phyloP scores from a whole-genome alignment of 2,113 vertebrate species.

The Varanus komodoensis region DNA sequence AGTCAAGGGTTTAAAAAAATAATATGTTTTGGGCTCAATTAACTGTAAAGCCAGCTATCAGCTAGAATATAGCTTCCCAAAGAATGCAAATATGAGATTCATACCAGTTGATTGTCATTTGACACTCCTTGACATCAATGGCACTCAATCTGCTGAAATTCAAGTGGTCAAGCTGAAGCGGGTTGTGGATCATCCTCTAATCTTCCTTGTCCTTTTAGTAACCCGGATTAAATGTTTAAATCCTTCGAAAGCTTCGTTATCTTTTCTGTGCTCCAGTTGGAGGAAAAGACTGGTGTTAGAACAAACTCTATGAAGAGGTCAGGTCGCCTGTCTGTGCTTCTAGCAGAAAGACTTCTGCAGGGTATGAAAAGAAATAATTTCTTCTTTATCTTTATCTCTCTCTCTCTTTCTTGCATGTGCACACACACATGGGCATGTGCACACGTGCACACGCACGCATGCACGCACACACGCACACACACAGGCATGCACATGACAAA shows the following conservation, averaged over 20 bases:
- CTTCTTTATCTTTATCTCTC: neutral
- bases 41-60: neutral
- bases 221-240: constrained; percentile 24
- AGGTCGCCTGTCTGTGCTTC: neutral
- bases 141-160: neutral
- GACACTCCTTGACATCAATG: neutral
- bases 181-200: neutral
- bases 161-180: neutral
- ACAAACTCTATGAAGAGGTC: neutral
- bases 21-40: neutral
- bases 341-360: neutral
- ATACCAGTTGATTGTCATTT: neutral
- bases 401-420: too few species aligned
- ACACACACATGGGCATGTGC: neutral
- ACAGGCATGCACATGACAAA: constrained; percentile 3
- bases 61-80: neutral
- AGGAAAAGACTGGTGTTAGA: fast-evolving
- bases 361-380: neutral
- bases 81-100: neutral
- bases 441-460: neutral
- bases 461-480: neutral
- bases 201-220: constrained; percentile 5
- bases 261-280: neutral
- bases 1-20: neutral
- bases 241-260: constrained; percentile 5